Conservation (phyloP, 2,797 vertebrate species). For the Hydrophis major region DNA sequence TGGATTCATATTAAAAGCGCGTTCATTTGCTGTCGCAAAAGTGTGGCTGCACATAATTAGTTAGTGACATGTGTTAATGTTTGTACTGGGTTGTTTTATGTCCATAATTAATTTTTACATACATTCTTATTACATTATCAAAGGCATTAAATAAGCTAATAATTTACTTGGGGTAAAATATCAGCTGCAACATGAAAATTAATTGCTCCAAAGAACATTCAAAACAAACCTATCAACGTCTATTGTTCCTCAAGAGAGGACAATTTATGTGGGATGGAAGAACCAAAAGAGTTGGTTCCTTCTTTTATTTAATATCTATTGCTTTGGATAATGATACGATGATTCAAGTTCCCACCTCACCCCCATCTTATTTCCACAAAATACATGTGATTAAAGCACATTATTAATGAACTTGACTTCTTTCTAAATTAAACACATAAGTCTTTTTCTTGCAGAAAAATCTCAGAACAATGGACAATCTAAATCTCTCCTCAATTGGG, state of each 20-base stretch:
- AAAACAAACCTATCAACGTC: neutral
- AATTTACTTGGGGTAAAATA: conserved; percentile 4
- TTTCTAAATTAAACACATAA: neutral
- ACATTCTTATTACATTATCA: conserved; percentile 17
- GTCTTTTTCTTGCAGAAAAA: neutral
- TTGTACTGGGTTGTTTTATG: conserved; percentile 17
- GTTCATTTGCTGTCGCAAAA: neutral
- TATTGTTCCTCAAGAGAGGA: neutral
- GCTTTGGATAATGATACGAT: neutral
- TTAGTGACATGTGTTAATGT: conserved; percentile 23
- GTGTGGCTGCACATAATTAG: conserved; percentile 4
- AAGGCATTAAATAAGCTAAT: conserved; percentile 13
- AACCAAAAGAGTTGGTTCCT: neutral
- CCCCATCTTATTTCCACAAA: neutral
- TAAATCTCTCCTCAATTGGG: neutral
- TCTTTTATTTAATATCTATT: neutral
- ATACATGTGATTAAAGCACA: neutral
- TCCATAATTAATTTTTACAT: conserved; percentile 19
- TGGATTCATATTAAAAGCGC: conserved; percentile 1
- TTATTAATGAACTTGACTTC: neutral
- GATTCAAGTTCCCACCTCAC: neutral
- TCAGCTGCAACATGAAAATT: neutral
- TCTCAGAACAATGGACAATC: neutral
- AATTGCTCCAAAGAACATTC: neutral
- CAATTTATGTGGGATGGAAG: neutral